A percentile compares a stretch with the other conserved stretches of the same genome.
These are phyloP conservation scores for Syngnathoides biaculeatus DNA, from an alignment of 2,113 vertebrate species.

Conservation along the genomic window DNA sequence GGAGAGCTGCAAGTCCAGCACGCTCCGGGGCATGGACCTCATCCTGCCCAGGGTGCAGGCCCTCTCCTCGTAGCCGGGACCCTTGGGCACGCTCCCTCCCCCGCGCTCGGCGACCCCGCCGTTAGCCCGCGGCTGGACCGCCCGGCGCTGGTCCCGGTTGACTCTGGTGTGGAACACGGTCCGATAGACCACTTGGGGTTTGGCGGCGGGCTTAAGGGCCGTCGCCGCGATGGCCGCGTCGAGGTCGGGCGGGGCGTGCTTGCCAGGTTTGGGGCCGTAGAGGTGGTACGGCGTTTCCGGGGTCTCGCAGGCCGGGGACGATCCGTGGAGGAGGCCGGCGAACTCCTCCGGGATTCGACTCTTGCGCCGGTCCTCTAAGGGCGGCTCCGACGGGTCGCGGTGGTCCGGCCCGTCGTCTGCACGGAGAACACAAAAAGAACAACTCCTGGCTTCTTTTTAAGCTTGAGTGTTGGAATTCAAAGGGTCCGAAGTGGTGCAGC, in stretches of 20 bases:
- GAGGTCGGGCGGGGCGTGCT: slow-evolving; percentile 50
- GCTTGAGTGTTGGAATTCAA: slow-evolving; percentile 25
- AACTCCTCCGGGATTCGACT: slow-evolving; percentile 87
- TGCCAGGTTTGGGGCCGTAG: slow-evolving; percentile 75
- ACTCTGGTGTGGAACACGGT: slow-evolving; percentile 89
- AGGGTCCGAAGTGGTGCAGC: slow-evolving; percentile 35
- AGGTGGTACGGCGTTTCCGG: slow-evolving; percentile 90
- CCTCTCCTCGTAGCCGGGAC: slow-evolving; percentile 80
- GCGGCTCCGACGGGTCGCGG: slow-evolving; percentile 42
- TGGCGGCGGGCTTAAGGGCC: slow-evolving; percentile 60
- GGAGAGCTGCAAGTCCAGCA: slow-evolving; percentile 87
- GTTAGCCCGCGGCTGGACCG: slow-evolving; percentile 47
- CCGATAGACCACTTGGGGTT: slow-evolving; percentile 88
- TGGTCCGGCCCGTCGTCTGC: slow-evolving; percentile 65
- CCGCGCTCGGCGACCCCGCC: slow-evolving; percentile 71
- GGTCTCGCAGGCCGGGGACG: slow-evolving; percentile 88
- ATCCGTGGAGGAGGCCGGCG: slow-evolving; percentile 92
- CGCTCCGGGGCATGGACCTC: slow-evolving; percentile 84
- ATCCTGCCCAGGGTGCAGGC: slow-evolving; percentile 93
- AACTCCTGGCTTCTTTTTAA: slow-evolving; percentile 41
- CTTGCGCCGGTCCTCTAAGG: slow-evolving; percentile 75
- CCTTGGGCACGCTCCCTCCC: slow-evolving; percentile 63
- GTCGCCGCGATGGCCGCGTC: slow-evolving; percentile 49
- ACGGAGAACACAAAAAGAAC: slow-evolving; percentile 2
- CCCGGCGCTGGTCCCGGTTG: slow-evolving; percentile 69